Evolutionary conservation across 2,113 vertebrate species (phyloP).

Genomic region (Alethe castanea): DNA sequence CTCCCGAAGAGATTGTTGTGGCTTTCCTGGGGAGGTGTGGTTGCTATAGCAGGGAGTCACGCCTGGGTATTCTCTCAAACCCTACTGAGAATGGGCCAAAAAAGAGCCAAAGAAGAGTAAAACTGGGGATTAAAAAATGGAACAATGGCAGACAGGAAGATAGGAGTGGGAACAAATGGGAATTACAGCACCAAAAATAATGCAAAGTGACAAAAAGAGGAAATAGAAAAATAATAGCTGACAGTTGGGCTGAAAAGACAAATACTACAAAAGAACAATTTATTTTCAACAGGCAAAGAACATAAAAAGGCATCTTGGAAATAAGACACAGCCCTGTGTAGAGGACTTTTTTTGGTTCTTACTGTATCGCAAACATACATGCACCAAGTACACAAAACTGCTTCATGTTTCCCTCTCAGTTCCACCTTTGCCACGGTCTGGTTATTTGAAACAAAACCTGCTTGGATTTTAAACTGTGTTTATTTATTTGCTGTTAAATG

Average conservation of each 20-base stretch:
- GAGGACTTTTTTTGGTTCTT: background rate
- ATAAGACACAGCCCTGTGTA: background rate
- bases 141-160: slow-evolving; percentile 92
- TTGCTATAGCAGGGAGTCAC: slow-evolving; percentile 93
- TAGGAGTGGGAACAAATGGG: slow-evolving; percentile 90
- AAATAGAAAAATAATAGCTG: slow-evolving; percentile 92
- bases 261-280: slow-evolving; percentile 82
- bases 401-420: background rate
- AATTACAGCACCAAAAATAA: slow-evolving; percentile 95
- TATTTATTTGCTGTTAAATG: background rate
- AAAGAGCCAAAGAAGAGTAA: slow-evolving; percentile 81
- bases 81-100: slow-evolving; percentile 80
- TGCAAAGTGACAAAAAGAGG: slow-evolving; percentile 91
- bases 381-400: background rate
- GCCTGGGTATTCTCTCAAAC: slow-evolving; percentile 86
- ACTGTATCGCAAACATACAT: background rate
- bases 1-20: slow-evolving; percentile 85
- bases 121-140: slow-evolving; percentile 86
- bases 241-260: slow-evolving; percentile 80
- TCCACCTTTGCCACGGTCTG: background rate
- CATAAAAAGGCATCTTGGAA: slow-evolving; percentile 51
- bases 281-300: slow-evolving; percentile 79
- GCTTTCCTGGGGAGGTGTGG: slow-evolving; percentile 90
- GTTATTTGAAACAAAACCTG: background rate
- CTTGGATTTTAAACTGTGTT: background rate